Evolutionary conservation across 2,113 vertebrate genomes (phyloP), one percentile per base, ranked within the genome.

Genomic region (Platycercus adscitus): DNA sequence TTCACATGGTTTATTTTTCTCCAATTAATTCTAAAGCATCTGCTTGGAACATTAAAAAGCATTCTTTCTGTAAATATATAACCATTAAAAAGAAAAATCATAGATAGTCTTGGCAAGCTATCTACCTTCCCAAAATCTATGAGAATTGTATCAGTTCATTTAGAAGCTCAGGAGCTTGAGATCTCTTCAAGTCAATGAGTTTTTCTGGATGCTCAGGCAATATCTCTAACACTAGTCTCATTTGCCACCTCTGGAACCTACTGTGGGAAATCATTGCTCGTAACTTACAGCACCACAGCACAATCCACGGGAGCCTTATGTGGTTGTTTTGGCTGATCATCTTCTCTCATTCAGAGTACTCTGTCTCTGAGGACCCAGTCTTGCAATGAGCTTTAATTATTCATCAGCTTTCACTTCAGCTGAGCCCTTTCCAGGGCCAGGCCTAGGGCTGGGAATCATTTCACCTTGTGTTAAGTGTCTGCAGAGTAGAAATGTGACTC

Each of bases 321-420:
- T 33, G 12, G 70, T 21, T 86, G 31, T 31, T 70, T 56, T 58
- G 47, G 71, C 63, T 50, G 28, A 69, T 88, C 37, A 49, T 61
- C 39, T 29, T 89, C 60, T 55, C 49, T 46, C 13, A 5, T 70
- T 77, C 39, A 43, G 35, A 81, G 23, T 65, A 35, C 37, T 95
- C 70, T 56, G 53, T 49, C 68, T 89, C 55, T 58, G 81, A 93
- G 61, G 28, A 68, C n/a, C 25, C 9, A 33, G 28, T 47, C 71
- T 69, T 77, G 13, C 58, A 58, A 47, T 31, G 33, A 91, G 33
- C 23, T 96, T 93, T 90, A 95, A 94, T 89, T 88, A 95, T 88
- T 89, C 63, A 91, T 53, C 66, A 61, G 17, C 11, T 69, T 86
- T 85, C 82, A 47, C 33, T 82, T 95, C 68, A 80, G 66, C 63